phyloP scores from a whole-genome alignment of 2,797 vertebrate species.

The Sebastes kiyomatsui region DNA sequence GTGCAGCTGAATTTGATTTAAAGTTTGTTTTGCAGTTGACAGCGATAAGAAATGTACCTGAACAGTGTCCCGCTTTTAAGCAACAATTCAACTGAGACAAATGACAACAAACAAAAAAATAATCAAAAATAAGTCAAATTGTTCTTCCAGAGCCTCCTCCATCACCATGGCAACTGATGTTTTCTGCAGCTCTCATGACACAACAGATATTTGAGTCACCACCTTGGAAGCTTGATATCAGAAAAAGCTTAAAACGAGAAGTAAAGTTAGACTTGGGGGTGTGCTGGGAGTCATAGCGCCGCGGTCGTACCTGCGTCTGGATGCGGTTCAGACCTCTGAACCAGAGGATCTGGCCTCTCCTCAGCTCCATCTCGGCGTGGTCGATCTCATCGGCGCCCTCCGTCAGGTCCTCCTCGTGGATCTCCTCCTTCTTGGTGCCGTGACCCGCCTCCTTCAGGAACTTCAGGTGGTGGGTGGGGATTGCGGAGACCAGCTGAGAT shows the following conservation, averaged over 20 bases:
- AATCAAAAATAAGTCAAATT: neutral
- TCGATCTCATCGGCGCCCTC: constrained; percentile 95
- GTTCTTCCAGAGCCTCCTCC: neutral
- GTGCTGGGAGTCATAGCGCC: neutral
- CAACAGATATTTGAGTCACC: neutral
- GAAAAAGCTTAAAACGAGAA: neutral
- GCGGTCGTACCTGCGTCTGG: constrained; percentile 94
- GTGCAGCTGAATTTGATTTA: neutral
- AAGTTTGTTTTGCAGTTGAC: neutral
- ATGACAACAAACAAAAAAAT: neutral
- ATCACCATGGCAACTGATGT: neutral
- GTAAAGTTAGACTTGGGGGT: too few relatives aligned
- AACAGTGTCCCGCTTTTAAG: neutral
- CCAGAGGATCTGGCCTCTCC: constrained; percentile 97
- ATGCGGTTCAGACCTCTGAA: constrained; percentile 99
- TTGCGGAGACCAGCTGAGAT: constrained; percentile 87
- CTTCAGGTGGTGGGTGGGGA: constrained; percentile 93
- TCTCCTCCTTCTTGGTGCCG: constrained; percentile 91
- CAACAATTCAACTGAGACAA: neutral
- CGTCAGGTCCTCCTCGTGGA: constrained; percentile 86
- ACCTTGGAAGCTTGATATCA: neutral
- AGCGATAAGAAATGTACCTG: neutral
- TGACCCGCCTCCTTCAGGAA: constrained; percentile 98
- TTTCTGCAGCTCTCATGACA: neutral
- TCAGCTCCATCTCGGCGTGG: constrained; percentile 95